Conservation (phyloP, 2,797 vertebrate species). For the Tadarida brasiliensis region DNA sequence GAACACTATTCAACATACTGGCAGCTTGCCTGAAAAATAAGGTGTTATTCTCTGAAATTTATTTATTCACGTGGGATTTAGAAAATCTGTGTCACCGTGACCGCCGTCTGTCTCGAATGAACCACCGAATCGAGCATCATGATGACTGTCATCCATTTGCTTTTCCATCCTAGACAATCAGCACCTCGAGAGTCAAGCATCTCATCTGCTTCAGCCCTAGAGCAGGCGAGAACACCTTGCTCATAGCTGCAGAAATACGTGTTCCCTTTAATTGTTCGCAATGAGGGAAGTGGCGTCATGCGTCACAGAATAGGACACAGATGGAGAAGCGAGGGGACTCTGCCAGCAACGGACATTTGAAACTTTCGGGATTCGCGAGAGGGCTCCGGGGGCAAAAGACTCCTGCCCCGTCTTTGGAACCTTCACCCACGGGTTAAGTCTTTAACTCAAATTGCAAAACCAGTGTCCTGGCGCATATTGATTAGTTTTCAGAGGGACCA, state of each 20-base stretch:
- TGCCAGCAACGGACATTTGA: rapidly evolving
- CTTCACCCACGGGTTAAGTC: neutral
- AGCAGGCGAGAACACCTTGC: neutral
- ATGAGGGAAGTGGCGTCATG: neutral
- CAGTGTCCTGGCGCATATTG: neutral
- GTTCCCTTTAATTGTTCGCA: neutral
- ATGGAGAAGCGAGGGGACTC: rapidly evolving
- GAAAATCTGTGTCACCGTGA: neutral
- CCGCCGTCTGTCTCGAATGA: neutral
- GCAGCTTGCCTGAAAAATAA: neutral
- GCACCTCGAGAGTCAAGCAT: neutral
- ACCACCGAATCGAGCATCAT: neutral
- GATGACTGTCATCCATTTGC: neutral
- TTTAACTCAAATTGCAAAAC: neutral
- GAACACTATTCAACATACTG: neutral
- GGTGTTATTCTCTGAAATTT: neutral
- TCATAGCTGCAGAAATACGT: neutral
- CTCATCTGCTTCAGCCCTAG: neutral
- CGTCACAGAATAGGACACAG: rapidly evolving
- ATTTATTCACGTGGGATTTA: neutral
- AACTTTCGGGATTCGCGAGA: neutral
- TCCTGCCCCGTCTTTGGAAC: neutral
- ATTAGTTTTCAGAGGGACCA: conserved; percentile 6
- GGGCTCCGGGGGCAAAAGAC: neutral
- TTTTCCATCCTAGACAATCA: neutral